Percentiles rank a stretch among this genome's conserved stretches.
Evolutionary conservation across 1,140 invertebrate species (phyloP).

Genomic region (Watersipora subatra): DNA sequence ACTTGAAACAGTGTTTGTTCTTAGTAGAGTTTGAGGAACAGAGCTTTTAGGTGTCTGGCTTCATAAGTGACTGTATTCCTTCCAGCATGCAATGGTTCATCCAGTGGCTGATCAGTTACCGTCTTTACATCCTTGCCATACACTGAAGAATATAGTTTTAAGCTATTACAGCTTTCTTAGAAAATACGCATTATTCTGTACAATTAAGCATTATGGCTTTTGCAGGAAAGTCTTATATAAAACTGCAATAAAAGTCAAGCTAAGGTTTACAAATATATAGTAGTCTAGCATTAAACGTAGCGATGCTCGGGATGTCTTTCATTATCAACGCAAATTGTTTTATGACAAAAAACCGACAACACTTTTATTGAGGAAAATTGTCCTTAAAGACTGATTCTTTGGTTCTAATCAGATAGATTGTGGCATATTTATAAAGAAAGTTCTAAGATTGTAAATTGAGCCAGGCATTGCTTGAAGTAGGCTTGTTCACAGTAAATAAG

Average conservation of each 20-base stretch:
- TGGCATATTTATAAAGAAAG: too few species aligned
- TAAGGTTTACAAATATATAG: not conserved
- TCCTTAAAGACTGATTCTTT: too few species aligned
- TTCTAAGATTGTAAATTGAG: too few species aligned
- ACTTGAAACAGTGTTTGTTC: too few species aligned
- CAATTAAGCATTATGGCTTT: not conserved
- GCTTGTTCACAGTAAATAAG: too few species aligned
- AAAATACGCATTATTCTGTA: not conserved
- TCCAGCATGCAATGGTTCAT: slow-evolving; percentile 58
- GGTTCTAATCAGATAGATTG: too few species aligned
- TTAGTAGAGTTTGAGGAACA: slow-evolving; percentile 51
- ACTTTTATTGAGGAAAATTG: too few species aligned
- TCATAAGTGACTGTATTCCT: slow-evolving; percentile 88
- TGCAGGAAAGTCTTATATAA: not conserved
- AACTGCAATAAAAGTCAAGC: not conserved
- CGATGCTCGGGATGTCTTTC: too few species aligned
- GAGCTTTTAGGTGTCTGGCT: slow-evolving; percentile 66
- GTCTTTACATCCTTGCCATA: slow-evolving; percentile 73
- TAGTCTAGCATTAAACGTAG: too few species aligned
- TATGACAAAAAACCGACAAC: too few species aligned
- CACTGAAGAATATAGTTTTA: slow-evolving; percentile 46
- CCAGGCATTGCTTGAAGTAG: too few species aligned
- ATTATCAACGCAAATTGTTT: too few species aligned
- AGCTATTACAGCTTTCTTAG: not conserved
- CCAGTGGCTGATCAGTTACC: slow-evolving; percentile 63